phyloP scores from a whole-genome alignment of 2,888 invertebrate species.

The Stratiomys singularior region DNA sequence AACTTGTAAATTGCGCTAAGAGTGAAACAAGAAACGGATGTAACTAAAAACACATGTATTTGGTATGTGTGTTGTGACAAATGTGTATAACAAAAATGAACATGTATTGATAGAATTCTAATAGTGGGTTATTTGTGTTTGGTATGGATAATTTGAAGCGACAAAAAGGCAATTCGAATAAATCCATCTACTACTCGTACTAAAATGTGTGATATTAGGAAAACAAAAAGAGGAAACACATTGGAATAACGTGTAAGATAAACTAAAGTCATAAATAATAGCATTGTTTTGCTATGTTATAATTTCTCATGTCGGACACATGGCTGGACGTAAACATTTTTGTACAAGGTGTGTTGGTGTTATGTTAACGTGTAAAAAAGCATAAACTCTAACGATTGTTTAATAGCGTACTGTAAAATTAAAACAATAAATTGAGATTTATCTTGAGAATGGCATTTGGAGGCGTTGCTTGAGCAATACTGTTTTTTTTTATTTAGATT shows the following conservation, averaged over 20 bases:
- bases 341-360: neutral
- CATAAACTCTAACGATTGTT: neutral
- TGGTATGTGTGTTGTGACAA: too few species aligned
- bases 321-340: conserved; percentile 8
- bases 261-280: neutral
- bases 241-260: neutral
- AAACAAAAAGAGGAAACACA: neutral
- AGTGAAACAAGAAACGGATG: neutral
- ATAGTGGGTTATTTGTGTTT: too few species aligned
- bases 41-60: too few species aligned
- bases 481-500: neutral
- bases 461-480: neutral
- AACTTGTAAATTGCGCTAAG: neutral
- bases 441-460: neutral
- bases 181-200: too few species aligned
- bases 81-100: too few species aligned
- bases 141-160: too few species aligned
- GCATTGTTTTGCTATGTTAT: neutral
- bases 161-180: too few species aligned
- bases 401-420: neutral
- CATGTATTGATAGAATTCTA: too few species aligned
- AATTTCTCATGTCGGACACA: neutral
- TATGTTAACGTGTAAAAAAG: neutral
- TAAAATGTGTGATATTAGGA: too few species aligned
- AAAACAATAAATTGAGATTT: neutral